Percentiles rank a stretch among this genome's conserved stretches.
phyloP scores from a whole-genome alignment of 2,113 vertebrate species.

The Epinephelus moara region DNA sequence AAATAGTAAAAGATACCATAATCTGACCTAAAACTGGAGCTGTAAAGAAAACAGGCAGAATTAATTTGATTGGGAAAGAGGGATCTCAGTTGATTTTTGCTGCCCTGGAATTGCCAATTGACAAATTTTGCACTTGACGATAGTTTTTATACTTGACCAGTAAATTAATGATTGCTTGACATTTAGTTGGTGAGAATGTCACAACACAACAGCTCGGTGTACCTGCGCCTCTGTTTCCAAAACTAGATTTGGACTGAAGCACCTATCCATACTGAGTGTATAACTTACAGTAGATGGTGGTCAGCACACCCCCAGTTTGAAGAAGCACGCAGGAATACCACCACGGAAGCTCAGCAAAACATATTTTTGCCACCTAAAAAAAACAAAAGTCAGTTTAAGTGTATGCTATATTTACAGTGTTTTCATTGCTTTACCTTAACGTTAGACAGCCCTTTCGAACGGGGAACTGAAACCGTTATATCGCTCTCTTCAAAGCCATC shows the following conservation, averaged over 20 bases:
- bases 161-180: conserved; percentile 30
- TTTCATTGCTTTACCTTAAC: no score
- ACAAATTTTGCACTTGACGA: conserved; percentile 67
- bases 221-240: neutral
- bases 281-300: no score
- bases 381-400: no score
- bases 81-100: neutral
- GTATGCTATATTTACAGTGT: no score
- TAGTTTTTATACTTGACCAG: conserved; percentile 34
- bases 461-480: no score
- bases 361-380: no score
- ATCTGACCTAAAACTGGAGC: neutral
- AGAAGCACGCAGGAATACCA: no score
- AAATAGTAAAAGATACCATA: neutral
- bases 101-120: conserved; percentile 16
- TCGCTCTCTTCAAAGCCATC: no score
- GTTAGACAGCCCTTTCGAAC: no score
- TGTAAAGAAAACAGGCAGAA: neutral
- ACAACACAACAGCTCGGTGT: neutral
- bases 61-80: neutral
- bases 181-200: neutral
- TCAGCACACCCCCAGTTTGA: no score
- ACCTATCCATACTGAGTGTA: no score
- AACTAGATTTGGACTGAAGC: conserved; percentile 23
- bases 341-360: no score